A percentile compares a stretch with the other conserved stretches of the same genome.
phyloP scores from a whole-genome alignment of 2,888 invertebrate species.

The Alentia gelatinosa region DNA sequence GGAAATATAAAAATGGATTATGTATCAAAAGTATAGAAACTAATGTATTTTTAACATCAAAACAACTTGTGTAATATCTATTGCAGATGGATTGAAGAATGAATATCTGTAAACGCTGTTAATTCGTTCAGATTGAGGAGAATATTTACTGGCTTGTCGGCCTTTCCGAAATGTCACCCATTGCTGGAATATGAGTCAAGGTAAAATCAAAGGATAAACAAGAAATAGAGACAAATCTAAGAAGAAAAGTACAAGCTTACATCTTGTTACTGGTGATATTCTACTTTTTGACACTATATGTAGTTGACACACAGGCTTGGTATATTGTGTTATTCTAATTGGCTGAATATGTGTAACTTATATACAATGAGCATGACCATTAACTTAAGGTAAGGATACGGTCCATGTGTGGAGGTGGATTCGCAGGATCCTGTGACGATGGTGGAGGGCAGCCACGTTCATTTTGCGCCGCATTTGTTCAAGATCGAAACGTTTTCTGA shows the following conservation, averaged over 20 bases:
- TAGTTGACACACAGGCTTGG: no score
- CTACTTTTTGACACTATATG: no score
- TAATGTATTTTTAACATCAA: no score
- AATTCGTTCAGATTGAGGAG: not conserved
- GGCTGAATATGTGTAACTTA: no score
- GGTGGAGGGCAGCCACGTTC: slow-evolving; percentile 70
- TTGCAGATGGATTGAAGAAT: no score
- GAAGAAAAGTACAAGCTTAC: not conserved
- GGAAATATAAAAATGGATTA: not conserved
- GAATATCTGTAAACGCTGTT: not conserved
- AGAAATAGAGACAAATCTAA: not conserved
- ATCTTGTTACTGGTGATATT: no score
- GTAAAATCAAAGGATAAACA: not conserved
- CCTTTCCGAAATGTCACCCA: slow-evolving; percentile 79
- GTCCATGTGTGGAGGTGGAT: slow-evolving; percentile 74
- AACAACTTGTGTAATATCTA: no score
- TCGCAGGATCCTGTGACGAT: slow-evolving; percentile 72
- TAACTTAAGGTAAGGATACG: slow-evolving; percentile 72
- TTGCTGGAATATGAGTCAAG: slow-evolving; percentile 67
- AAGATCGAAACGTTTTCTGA: slow-evolving; percentile 69
- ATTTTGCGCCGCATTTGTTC: slow-evolving; percentile 67
- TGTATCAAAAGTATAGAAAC: no score
- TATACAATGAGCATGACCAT: no score
- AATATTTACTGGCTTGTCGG: slow-evolving; percentile 77
- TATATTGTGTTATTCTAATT: no score